phyloP scores from a whole-genome alignment of 2,797 vertebrate genomes.

The Spinus pinus region DNA sequence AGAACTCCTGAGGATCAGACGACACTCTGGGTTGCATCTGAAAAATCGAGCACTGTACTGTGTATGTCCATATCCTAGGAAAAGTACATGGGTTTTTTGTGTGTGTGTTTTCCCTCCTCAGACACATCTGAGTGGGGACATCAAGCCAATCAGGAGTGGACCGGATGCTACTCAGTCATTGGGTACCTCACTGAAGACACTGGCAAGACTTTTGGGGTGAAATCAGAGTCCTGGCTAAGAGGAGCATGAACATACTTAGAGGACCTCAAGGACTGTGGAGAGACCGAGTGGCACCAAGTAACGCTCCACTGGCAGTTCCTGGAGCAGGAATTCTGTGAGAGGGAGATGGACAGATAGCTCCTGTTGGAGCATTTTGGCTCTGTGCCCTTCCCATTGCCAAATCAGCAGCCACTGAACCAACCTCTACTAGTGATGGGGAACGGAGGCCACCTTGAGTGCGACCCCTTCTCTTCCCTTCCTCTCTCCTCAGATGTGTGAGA shows the following conservation, averaged over 20 bases:
- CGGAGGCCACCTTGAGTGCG: background rate
- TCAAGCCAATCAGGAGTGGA: slow-evolving; percentile 45
- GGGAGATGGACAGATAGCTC: slow-evolving; percentile 24
- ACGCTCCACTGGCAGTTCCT: slow-evolving; percentile 22
- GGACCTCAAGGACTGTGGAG: slow-evolving; percentile 44
- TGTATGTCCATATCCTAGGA: slow-evolving; percentile 32
- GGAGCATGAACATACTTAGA: slow-evolving; percentile 46
- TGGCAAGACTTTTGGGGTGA: slow-evolving; percentile 54
- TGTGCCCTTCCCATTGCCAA: background rate
- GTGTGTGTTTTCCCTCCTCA: slow-evolving; percentile 64
- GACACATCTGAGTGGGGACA: slow-evolving; percentile 64
- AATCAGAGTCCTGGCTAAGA: slow-evolving; percentile 52
- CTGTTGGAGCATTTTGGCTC: slow-evolving; percentile 32
- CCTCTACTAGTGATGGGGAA: background rate
- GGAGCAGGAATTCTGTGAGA: slow-evolving; percentile 26
- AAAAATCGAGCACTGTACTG: slow-evolving; percentile 1
- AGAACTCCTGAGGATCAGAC: background rate
- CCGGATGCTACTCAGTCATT: slow-evolving; percentile 40
- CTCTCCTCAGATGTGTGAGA: background rate
- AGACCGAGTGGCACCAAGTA: slow-evolving; percentile 23
- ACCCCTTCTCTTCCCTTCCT: background rate
- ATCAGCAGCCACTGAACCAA: background rate
- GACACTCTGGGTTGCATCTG: background rate
- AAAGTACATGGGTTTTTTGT: slow-evolving; percentile 46
- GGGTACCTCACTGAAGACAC: slow-evolving; percentile 58